Percentiles rank a stretch among this genome's conserved stretches.
Evolutionary conservation across 2,113 vertebrate genomes (phyloP).

Genomic region (Geococcyx californianus): DNA sequence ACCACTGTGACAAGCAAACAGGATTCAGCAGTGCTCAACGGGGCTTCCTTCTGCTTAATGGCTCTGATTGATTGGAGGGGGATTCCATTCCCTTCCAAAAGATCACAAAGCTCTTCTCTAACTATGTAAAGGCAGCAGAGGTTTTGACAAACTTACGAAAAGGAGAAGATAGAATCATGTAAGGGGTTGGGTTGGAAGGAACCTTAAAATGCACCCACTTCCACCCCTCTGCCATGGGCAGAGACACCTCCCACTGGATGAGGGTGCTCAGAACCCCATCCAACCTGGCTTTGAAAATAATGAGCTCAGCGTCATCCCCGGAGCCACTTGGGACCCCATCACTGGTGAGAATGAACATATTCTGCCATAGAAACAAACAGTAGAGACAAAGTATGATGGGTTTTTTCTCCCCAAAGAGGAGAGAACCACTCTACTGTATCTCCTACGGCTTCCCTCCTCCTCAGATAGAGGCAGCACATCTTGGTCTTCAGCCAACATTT

Average conservation of each 20-base stretch:
- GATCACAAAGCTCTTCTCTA: not conserved
- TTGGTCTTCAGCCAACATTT: not conserved
- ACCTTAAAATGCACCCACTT: no score
- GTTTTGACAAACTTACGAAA: not conserved
- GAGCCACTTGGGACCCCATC: accelerated
- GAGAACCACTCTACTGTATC: not conserved
- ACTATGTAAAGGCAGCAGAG: not conserved
- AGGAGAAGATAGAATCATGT: not conserved
- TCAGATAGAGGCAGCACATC: not conserved
- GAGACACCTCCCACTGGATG: no score
- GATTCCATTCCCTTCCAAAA: not conserved
- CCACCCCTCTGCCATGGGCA: no score
- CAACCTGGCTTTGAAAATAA: no score
- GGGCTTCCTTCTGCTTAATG: not conserved
- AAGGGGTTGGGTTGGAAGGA: no score
- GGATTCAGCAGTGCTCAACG: not conserved
- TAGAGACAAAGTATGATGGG: not conserved
- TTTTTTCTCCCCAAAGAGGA: not conserved
- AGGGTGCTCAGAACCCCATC: no score
- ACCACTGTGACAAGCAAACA: not conserved
- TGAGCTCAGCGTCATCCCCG: not conserved
- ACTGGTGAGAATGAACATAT: not conserved
- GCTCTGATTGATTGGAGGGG: not conserved
- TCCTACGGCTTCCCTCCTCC: not conserved
- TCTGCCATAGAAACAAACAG: not conserved